Evolutionary conservation across 2,113 vertebrate species (phyloP), one percentile per base, ranked within the genome.

Genomic region (Corythaixoides concolor): DNA sequence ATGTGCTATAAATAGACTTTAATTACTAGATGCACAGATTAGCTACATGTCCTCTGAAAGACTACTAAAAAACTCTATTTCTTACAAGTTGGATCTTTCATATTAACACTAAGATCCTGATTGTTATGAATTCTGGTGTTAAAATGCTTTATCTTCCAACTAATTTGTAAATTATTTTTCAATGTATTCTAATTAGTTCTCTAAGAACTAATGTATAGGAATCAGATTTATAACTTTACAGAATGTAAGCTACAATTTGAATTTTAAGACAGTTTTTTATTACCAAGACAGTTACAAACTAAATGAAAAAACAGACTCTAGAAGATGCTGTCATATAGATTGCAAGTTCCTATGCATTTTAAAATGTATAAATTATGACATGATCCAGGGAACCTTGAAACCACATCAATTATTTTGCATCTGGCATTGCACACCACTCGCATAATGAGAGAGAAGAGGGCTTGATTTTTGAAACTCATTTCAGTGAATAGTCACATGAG

Each of bases 261-360:
- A 96, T 94, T 86, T 63, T 87, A 85, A 95, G 89, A 30, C 13
- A 81, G n/a, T 8, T 81, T 92, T 94, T 94, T 53, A 81, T 91
- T 88, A 88, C 66, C 43, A 82, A 91, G 67, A 49, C 35, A 43
- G 32, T 89, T 95, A 73, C 66, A 88, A 88, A 88, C 14, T 53
- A 83, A 93, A 60, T 50, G 17, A 80, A 78, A 96, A 94, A 80
- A 49, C 24, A 30, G 32, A 91, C 13, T 77, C 33, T 15, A 79
- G 10, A 30, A 95, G 63, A 73, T 35, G 67, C 52, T 85, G 53
- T 63, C 63, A 41, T 50, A 79, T 20, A 53, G 52, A 52, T 23
- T 60, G 49, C 1, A 9, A 96, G 64, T 55, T 85, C 24, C 55
- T 83, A 27, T 1, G 2, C 89, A 53, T 68, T 88, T 95, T 80